Evolutionary conservation across 2,113 vertebrate genomes (phyloP).

Genomic region (Amphiprion percula): DNA sequence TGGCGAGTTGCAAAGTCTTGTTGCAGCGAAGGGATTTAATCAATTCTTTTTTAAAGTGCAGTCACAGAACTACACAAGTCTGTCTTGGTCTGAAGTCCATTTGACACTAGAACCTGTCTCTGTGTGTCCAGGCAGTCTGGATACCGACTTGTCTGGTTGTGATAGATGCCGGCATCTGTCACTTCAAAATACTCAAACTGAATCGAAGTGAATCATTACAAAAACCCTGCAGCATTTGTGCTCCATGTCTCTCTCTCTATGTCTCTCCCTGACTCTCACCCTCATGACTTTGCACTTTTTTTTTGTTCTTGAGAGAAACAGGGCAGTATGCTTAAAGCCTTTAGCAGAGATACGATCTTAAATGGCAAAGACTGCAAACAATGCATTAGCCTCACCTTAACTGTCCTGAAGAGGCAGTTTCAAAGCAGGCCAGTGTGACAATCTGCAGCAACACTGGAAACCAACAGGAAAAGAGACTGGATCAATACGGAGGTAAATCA

Average conservation of each 20-base stretch:
- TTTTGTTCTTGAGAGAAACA: conserved; percentile 4
- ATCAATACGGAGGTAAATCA: conserved; percentile 52
- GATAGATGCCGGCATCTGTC: conserved; percentile 60
- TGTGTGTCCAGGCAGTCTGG: conserved; percentile 18
- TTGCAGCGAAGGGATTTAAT: conserved; percentile 15
- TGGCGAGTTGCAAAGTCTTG: conserved; percentile 23
- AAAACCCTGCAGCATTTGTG: conserved; percentile 32
- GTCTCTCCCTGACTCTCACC: neutral
- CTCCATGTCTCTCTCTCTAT: neutral
- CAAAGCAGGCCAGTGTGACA: conserved; percentile 17
- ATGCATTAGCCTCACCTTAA: conserved; percentile 49
- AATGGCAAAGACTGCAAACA: conserved; percentile 33
- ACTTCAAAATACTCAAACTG: conserved; percentile 47
- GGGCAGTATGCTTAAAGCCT: conserved; percentile 27
- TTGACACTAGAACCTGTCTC: conserved; percentile 56
- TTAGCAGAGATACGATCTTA: conserved; percentile 46
- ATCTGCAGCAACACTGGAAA: conserved; percentile 25
- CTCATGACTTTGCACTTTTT: conserved; percentile 41
- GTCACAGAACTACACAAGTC: conserved; percentile 27
- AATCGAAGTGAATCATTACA: conserved; percentile 46
- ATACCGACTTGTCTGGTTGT: conserved; percentile 12
- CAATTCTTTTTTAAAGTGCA: conserved; percentile 21
- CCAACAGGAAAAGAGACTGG: conserved; percentile 35
- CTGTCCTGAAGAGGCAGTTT: conserved; percentile 49
- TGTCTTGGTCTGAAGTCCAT: conserved; percentile 30